phyloP scores from a whole-genome alignment of 2,888 invertebrate genomes.

The Xylocampa areola region DNA sequence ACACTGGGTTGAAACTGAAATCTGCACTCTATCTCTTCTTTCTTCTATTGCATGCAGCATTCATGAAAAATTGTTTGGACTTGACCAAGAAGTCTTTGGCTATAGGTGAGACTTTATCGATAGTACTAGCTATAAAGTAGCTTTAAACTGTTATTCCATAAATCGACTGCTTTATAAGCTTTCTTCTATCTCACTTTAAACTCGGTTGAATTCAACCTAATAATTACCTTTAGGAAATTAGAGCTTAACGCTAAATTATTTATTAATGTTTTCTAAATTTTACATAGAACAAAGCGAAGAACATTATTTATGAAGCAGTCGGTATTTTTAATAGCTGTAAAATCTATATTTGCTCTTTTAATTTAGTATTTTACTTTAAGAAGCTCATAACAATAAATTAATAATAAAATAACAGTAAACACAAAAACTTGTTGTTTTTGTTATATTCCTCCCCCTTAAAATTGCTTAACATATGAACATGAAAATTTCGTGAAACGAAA shows the following conservation, averaged over 20 bases:
- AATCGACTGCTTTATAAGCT: conserved; percentile 30
- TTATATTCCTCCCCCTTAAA: too few relatives aligned
- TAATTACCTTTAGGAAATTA: too few relatives aligned
- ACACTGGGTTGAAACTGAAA: conserved; percentile 68
- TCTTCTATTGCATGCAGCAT: conserved; percentile 93
- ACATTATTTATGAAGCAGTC: conserved; percentile 28
- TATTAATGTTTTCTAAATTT: not conserved
- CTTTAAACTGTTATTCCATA: conserved; percentile 19
- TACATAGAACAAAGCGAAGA: not conserved
- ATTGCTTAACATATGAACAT: too few relatives aligned
- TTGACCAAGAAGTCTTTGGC: conserved; percentile 94
- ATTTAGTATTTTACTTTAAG: conserved; percentile 1
- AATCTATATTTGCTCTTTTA: conserved; percentile 1
- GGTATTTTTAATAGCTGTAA: conserved; percentile 6
- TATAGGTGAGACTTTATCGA: conserved; percentile 89
- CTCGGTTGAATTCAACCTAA: too few relatives aligned
- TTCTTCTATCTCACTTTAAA: not conserved
- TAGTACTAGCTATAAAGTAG: conserved; percentile 47
- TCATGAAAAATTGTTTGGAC: conserved; percentile 94
- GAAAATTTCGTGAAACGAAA: conserved; percentile 15
- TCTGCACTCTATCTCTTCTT: conserved; percentile 87
- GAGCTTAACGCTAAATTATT: too few relatives aligned
- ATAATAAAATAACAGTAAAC: not conserved
- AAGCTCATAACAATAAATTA: conserved; percentile 2
- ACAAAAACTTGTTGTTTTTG: conserved; percentile 6